A percentile compares a stretch with the other conserved stretches of the same genome.
These are phyloP conservation scores for Agraylea sexmaculata DNA, from an alignment of 1,140 invertebrate genomes.

Conservation along the genomic window DNA sequence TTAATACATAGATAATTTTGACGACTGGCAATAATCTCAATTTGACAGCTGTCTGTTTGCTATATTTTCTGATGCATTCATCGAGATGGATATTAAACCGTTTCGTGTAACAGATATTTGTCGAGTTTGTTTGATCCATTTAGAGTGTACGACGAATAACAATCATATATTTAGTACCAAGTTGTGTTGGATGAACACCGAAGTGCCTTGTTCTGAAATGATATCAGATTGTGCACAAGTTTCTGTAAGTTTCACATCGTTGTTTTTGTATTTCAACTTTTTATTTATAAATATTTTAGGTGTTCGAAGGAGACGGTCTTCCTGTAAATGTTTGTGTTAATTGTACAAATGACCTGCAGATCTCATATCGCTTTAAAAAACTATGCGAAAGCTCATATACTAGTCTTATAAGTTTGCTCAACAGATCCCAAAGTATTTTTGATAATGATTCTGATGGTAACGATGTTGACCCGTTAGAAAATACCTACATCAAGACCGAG, in stretches of 20 bases:
- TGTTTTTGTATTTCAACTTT: background rate
- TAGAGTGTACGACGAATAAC: too few species aligned
- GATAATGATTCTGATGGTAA: conserved; percentile 4
- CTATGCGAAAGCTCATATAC: conserved; percentile 13
- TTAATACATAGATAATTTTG: too few species aligned
- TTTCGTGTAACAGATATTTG: too few species aligned
- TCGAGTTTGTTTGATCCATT: too few species aligned
- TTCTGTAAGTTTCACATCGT: conserved; percentile 6
- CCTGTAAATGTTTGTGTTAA: conserved; percentile 9
- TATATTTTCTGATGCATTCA: too few species aligned
- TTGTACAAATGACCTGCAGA: conserved; percentile 8
- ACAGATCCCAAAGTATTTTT: too few species aligned
- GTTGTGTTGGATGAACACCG: too few species aligned
- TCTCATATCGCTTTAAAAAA: conserved; percentile 9
- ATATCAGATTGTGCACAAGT: conserved; percentile 7
- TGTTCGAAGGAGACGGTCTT: conserved; percentile 9
- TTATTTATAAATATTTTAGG: conserved; percentile 5
- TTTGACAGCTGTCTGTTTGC: too few species aligned
- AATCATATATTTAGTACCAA: too few species aligned
- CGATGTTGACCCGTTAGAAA: background rate
- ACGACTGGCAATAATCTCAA: too few species aligned
- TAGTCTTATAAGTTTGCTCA: too few species aligned
- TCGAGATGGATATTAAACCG: too few species aligned
- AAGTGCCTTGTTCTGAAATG: conserved; percentile 9
- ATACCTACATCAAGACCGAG: conserved; percentile 1